Conservation (phyloP, 2,888 invertebrate species). For the Sphecodes monilicornis region DNA sequence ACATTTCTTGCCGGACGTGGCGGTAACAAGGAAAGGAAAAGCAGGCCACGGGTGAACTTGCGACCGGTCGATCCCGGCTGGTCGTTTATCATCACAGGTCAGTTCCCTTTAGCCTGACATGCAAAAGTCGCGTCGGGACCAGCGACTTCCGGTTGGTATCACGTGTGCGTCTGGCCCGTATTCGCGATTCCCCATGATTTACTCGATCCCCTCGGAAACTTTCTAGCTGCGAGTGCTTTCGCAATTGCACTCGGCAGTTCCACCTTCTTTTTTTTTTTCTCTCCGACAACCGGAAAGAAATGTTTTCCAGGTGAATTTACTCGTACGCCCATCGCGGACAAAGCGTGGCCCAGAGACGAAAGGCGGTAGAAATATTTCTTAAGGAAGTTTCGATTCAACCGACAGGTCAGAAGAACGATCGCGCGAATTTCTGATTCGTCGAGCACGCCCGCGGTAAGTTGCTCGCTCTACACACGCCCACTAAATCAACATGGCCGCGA, state of each 20-base stretch:
- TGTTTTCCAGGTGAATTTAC: conserved; percentile 69
- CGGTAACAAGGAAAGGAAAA: conserved; percentile 27
- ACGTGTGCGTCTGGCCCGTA: conserved; percentile 25
- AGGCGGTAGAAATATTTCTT: conserved; percentile 68
- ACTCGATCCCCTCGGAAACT: conserved; percentile 64
- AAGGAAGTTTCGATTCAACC: conserved; percentile 67
- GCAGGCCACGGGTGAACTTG: conserved; percentile 43
- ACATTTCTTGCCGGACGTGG: conserved; percentile 52
- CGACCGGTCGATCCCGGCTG: conserved; percentile 51
- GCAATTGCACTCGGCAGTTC: conserved; percentile 7
- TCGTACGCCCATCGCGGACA: conserved; percentile 30
- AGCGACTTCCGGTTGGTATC: conserved; percentile 32
- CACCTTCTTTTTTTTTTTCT: not conserved
- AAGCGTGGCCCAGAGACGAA: not conserved
- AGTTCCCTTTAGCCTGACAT: conserved; percentile 52
- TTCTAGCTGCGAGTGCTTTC: conserved; percentile 42
- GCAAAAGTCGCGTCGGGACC: conserved; percentile 32
- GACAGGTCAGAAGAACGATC: conserved; percentile 68
- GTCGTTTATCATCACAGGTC: conserved; percentile 69
- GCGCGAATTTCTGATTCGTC: conserved; percentile 64
- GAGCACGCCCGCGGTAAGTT: conserved; percentile 50
- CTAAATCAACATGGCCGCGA: conserved; percentile 57
- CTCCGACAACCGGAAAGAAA: conserved; percentile 71
- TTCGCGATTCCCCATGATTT: conserved; percentile 67
- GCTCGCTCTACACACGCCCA: conserved; percentile 47